Evolutionary conservation across 2,888 invertebrate genomes (phyloP).

Genomic region (Drosophila longiperda): DNA sequence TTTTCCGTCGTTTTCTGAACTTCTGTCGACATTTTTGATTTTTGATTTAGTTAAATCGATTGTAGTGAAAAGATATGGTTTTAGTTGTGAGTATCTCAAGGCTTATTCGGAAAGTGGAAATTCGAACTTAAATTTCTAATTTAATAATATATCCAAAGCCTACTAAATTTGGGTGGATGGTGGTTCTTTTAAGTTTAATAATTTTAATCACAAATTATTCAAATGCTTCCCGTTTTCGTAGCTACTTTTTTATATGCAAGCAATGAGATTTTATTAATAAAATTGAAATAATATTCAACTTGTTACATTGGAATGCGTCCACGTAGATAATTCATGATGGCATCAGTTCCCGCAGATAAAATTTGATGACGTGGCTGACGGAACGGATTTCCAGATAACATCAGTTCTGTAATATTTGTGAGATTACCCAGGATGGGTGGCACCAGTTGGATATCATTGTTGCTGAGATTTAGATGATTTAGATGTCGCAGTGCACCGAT

Average conservation of each 20-base stretch:
- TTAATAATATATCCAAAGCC: neutral
- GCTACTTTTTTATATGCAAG: neutral
- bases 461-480: constrained; percentile 89
- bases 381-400: constrained; percentile 94
- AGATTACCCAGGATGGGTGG: constrained; percentile 94
- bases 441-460: constrained; percentile 90
- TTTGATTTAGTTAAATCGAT: neutral
- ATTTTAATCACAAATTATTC: too few relatives aligned
- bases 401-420: constrained; percentile 89
- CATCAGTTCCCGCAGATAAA: constrained; percentile 92
- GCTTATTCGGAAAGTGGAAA: neutral
- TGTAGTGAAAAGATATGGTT: neutral
- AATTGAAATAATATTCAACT: neutral
- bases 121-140: neutral
- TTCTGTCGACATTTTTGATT: neutral
- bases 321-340: constrained; percentile 92
- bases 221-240: neutral
- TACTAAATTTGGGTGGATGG: too few relatives aligned
- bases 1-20: neutral
- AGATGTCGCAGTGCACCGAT: constrained; percentile 88
- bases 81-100: neutral
- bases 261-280: neutral
- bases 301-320: constrained; percentile 89
- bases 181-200: too few relatives aligned
- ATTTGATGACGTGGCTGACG: constrained; percentile 94